phyloP scores from a whole-genome alignment of 2,797 vertebrate species.

The Gymnocypris eckloni region DNA sequence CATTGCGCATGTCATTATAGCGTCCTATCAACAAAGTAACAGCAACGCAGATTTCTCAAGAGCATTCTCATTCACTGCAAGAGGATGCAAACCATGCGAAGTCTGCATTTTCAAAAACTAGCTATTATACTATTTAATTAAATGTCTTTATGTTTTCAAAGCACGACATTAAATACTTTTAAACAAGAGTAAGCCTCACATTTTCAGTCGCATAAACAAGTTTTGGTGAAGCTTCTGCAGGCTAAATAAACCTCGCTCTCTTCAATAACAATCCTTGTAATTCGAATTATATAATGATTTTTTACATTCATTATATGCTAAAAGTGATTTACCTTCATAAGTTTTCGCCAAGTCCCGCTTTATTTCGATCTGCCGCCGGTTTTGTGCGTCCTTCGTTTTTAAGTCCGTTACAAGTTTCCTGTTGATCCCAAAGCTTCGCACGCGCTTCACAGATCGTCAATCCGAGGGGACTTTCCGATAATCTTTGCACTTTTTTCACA shows the following conservation, averaged over 20 bases:
- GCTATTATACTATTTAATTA: background rate
- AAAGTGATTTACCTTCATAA: conserved; percentile 61
- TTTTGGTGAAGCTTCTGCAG: background rate
- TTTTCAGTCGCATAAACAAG: background rate
- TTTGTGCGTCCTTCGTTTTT: conserved; percentile 46
- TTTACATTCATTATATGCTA: background rate
- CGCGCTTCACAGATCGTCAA: background rate
- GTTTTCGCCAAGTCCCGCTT: conserved; percentile 41
- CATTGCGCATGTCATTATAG: conserved; percentile 19
- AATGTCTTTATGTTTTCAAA: background rate
- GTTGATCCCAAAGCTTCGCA: conserved; percentile 9
- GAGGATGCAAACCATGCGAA: background rate
- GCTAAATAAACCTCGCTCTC: background rate
- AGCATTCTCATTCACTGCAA: background rate
- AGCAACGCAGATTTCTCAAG: background rate
- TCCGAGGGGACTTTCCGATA: background rate
- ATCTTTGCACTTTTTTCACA: conserved; percentile 35
- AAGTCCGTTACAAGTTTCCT: conserved; percentile 30
- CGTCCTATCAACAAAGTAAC: background rate
- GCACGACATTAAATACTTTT: background rate
- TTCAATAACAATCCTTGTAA: background rate
- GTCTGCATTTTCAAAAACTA: background rate
- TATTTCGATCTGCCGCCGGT: conserved; percentile 40
- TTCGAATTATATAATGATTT: background rate
- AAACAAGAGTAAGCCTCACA: background rate